Percentiles rank a stretch among this genome's conserved stretches.
Evolutionary conservation across 2,888 invertebrate species (phyloP).

Genomic region (Vannuccia rotundouncinata): DNA sequence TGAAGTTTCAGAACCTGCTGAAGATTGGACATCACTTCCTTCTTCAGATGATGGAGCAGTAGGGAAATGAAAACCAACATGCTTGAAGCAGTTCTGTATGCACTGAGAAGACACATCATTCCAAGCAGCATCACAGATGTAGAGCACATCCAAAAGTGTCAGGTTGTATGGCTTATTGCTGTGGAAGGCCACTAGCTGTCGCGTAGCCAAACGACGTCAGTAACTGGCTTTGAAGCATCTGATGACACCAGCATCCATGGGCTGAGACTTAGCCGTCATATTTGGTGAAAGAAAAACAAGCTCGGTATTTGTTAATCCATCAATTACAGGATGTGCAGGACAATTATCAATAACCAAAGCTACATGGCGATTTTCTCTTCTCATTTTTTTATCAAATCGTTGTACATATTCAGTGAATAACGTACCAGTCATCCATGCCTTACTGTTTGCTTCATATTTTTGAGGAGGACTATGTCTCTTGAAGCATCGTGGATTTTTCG

Average conservation of each 20-base stretch:
- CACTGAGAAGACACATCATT: not conserved
- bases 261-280: slow-evolving; percentile 43
- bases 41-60: not conserved
- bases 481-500: slow-evolving; percentile 19
- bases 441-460: slow-evolving; percentile 6
- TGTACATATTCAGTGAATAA: slow-evolving; percentile 43
- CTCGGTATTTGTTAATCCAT: slow-evolving; percentile 39
- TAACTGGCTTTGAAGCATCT: slow-evolving; percentile 40
- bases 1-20: not conserved
- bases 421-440: slow-evolving; percentile 11
- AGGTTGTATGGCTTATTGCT: not conserved
- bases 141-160: not conserved
- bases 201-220: not conserved
- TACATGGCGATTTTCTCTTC: slow-evolving; percentile 36
- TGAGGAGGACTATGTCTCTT: not conserved
- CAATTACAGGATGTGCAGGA: slow-evolving; percentile 42
- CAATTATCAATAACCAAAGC: slow-evolving; percentile 43
- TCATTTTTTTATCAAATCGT: slow-evolving; percentile 41
- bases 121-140: not conserved
- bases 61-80: not conserved
- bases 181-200: slow-evolving; percentile 3
- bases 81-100: not conserved
- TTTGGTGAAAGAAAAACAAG: slow-evolving; percentile 44
- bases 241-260: slow-evolving; percentile 44
- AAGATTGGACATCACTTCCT: not conserved